Evolutionary conservation across 1,140 invertebrate species (phyloP).

Genomic region (Anoplophora glabripennis): DNA sequence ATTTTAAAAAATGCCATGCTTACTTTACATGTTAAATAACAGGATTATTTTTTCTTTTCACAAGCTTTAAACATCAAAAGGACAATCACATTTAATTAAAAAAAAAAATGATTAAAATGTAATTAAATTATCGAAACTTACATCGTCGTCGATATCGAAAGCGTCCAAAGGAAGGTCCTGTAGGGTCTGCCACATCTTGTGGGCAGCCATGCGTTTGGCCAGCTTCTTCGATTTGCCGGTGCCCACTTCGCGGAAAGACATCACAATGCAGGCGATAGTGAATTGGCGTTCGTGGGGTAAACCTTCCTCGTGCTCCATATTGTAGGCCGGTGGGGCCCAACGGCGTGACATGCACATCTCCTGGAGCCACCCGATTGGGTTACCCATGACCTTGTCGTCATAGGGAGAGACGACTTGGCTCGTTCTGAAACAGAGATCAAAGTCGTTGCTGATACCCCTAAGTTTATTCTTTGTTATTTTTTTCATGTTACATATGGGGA

Average conservation of each 20-base stretch:
- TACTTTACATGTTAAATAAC: too few relatives aligned
- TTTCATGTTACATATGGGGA: background rate
- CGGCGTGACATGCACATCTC: constrained; percentile 94
- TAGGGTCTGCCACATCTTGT: constrained; percentile 85
- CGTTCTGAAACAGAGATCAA: constrained; percentile 30
- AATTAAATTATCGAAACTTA: constrained; percentile 13
- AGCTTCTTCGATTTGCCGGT: constrained; percentile 94
- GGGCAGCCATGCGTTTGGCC: constrained; percentile 89
- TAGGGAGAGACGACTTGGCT: constrained; percentile 48
- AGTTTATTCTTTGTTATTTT: background rate
- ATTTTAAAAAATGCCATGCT: too few relatives aligned
- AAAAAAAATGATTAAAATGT: too few relatives aligned
- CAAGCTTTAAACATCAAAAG: too few relatives aligned
- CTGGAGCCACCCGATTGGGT: constrained; percentile 93
- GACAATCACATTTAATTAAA: too few relatives aligned
- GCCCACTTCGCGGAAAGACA: constrained; percentile 78
- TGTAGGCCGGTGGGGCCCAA: constrained; percentile 91
- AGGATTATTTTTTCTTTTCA: too few relatives aligned
- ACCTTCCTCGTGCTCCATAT: constrained; percentile 86
- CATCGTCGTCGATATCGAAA: constrained; percentile 30
- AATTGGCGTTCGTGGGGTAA: constrained; percentile 90
- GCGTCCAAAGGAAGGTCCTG: constrained; percentile 71
- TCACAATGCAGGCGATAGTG: constrained; percentile 81
- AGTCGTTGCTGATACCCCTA: background rate
- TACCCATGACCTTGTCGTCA: constrained; percentile 73